Conservation (phyloP, 1,140 invertebrate species). For the Choristoneura fumiferana region DNA sequence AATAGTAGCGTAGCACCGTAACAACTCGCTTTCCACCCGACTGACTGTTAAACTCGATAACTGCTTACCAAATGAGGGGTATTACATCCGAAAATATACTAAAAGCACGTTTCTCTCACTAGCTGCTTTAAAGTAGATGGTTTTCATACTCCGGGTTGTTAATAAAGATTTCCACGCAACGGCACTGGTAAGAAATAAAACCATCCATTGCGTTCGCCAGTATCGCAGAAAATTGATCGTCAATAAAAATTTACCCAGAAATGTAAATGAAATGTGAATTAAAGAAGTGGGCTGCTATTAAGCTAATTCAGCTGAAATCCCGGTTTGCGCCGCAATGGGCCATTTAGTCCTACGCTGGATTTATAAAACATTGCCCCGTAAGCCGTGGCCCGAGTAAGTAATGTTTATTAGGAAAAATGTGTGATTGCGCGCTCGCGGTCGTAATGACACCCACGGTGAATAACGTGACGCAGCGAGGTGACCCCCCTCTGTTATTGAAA, state of each 20-base stretch:
- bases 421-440: constrained; percentile 25
- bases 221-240: not conserved
- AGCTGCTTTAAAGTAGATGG: no score
- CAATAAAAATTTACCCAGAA: constrained; percentile 1
- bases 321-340: constrained; percentile 56
- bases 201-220: no score
- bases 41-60: no score
- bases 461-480: not conserved
- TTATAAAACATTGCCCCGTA: constrained; percentile 62
- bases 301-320: constrained; percentile 60
- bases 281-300: constrained; percentile 53
- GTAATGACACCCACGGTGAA: not conserved
- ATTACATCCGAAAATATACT: no score
- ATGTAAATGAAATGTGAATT: constrained; percentile 42
- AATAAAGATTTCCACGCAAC: no score
- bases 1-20: no score
- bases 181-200: no score
- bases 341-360: constrained; percentile 55
- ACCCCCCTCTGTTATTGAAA: no score
- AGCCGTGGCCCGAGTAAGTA: constrained; percentile 39
- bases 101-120: no score
- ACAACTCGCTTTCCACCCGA: no score
- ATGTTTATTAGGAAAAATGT: constrained; percentile 69
- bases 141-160: no score
- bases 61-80: no score